Evolutionary conservation across 2,888 invertebrate genomes (phyloP).

Genomic region (Latheticus oryzae): DNA sequence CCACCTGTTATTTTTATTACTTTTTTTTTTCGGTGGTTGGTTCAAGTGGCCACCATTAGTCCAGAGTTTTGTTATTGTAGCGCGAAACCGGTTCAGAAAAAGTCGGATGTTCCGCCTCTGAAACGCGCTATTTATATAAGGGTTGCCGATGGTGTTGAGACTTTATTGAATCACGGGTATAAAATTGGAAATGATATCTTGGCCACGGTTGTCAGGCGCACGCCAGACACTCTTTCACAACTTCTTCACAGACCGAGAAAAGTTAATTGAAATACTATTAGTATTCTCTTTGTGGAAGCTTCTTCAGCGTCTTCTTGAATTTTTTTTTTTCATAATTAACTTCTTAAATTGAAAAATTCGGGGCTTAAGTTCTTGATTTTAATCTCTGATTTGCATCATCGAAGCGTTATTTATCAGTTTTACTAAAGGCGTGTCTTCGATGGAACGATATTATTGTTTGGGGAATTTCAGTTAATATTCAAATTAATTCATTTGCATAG

Average conservation of each 20-base stretch:
- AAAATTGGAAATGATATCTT: slow-evolving; percentile 65
- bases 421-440: neutral
- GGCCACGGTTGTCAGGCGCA: slow-evolving; percentile 61
- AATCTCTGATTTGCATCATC: slow-evolving; percentile 43
- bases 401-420: slow-evolving; percentile 25
- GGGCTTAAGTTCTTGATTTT: slow-evolving; percentile 42
- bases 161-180: slow-evolving; percentile 63
- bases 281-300: slow-evolving; percentile 60
- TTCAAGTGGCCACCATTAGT: slow-evolving; percentile 12
- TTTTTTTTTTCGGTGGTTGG: slow-evolving; percentile 40
- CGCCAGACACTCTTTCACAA: slow-evolving; percentile 62
- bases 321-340: slow-evolving; percentile 62
- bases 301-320: slow-evolving; percentile 53
- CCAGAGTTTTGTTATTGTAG: neutral
- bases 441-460: slow-evolving; percentile 25
- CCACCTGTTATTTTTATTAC: slow-evolving; percentile 52
- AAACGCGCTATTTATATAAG: slow-evolving; percentile 52
- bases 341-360: slow-evolving; percentile 59
- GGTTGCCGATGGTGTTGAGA: slow-evolving; percentile 64
- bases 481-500: slow-evolving; percentile 36
- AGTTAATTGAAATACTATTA: slow-evolving; percentile 64
- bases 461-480: slow-evolving; percentile 38
- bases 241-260: slow-evolving; percentile 58
- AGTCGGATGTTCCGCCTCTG: too few species aligned
- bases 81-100: neutral